Conservation (phyloP, 2,888 invertebrate genomes). For the Leptodirus hochenwartii region DNA sequence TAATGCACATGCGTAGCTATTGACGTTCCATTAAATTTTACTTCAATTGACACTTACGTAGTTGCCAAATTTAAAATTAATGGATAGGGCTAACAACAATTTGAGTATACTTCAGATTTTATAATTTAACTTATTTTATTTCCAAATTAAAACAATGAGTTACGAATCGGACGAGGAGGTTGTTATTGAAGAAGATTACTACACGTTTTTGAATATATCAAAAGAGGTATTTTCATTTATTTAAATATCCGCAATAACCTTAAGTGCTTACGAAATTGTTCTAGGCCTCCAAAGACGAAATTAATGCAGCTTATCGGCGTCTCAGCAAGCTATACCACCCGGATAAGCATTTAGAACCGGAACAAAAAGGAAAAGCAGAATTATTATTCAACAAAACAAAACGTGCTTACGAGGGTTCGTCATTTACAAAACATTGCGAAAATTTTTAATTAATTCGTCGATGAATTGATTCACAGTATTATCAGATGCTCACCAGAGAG, state of each 20-base stretch:
- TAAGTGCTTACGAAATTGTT: slow-evolving; percentile 13
- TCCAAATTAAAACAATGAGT: slow-evolving; percentile 34
- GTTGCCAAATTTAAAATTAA: too few relatives aligned
- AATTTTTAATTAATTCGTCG: too few relatives aligned
- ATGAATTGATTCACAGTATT: slow-evolving; percentile 41
- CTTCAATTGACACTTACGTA: too few relatives aligned
- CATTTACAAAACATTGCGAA: neutral
- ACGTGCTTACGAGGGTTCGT: slow-evolving; percentile 73
- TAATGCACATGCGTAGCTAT: too few relatives aligned
- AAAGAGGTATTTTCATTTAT: slow-evolving; percentile 46
- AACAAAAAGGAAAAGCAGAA: slow-evolving; percentile 76
- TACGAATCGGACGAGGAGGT: slow-evolving; percentile 47
- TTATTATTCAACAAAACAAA: slow-evolving; percentile 83
- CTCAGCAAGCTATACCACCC: slow-evolving; percentile 91
- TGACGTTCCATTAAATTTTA: too few relatives aligned
- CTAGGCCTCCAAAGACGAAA: slow-evolving; percentile 84
- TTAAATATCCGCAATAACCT: neutral
- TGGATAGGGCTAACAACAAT: too few relatives aligned
- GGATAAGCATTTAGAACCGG: slow-evolving; percentile 80
- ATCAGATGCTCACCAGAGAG: slow-evolving; percentile 81
- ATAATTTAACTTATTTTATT: too few relatives aligned
- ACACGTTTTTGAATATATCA: slow-evolving; percentile 70
- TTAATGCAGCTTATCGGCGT: slow-evolving; percentile 80
- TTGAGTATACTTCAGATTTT: too few relatives aligned
- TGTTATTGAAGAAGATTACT: slow-evolving; percentile 63